A percentile compares a stretch with the other conserved stretches of the same genome.
phyloP scores from a whole-genome alignment of 2,888 invertebrate genomes.

The Tortricodes alternella region DNA sequence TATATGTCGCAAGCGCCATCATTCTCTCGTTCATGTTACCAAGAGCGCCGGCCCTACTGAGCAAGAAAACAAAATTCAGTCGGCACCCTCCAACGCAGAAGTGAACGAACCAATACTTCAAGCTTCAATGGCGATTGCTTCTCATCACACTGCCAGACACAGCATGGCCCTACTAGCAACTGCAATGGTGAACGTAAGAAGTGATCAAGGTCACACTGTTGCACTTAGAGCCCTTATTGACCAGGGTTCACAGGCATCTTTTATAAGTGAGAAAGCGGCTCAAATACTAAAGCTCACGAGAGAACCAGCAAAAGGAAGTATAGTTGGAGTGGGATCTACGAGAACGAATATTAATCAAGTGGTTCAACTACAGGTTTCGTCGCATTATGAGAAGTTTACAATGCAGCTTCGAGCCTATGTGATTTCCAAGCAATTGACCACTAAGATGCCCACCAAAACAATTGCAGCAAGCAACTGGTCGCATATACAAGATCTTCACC shows the following conservation, averaged over 20 bases:
- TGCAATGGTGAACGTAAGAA: neutral
- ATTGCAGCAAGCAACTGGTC: neutral
- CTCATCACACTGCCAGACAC: no score
- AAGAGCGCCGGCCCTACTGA: no score
- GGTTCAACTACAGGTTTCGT: slow-evolving; percentile 8
- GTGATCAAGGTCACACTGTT: neutral
- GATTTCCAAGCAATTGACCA: slow-evolving; percentile 12
- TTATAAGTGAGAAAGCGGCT: no score
- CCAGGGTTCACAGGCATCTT: slow-evolving; percentile 5
- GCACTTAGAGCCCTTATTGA: slow-evolving; percentile 6
- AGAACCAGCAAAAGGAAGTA: slow-evolving; percentile 1
- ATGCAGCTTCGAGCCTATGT: slow-evolving; percentile 1
- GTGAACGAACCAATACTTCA: no score
- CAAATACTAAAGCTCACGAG: neutral
- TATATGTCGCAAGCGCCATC: slow-evolving; percentile 8
- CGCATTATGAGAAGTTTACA: no score
- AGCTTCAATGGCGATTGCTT: no score
- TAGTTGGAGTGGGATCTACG: slow-evolving; percentile 15
- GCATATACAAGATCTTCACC: neutral
- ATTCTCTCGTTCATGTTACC: neutral
- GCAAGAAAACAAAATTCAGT: no score
- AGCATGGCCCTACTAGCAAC: neutral
- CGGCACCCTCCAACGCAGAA: no score
- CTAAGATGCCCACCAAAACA: slow-evolving; percentile 9
- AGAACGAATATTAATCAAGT: slow-evolving; percentile 10